Conservation (phyloP, 2,113 vertebrate species). For the Cercopithecus mona region DNA sequence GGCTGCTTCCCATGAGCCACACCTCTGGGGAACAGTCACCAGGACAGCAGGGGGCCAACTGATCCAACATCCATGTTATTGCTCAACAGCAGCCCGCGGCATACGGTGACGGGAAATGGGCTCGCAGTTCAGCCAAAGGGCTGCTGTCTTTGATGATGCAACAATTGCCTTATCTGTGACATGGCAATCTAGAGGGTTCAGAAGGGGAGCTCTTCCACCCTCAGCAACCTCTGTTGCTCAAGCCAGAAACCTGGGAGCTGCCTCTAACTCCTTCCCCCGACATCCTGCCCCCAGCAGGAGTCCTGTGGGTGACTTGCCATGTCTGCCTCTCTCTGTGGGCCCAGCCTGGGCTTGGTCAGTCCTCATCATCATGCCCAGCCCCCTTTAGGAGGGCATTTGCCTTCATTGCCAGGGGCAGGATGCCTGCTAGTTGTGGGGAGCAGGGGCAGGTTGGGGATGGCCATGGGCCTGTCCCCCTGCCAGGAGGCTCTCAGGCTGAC, state of each 20-base stretch:
- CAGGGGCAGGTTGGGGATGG: neutral
- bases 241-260: neutral
- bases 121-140: slow-evolving; percentile 64
- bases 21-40: slow-evolving; percentile 56
- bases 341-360: neutral
- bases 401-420: neutral
- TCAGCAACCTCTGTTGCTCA: neutral
- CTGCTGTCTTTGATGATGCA: slow-evolving; percentile 52
- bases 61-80: slow-evolving; percentile 31
- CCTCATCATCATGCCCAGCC: neutral
- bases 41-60: neutral
- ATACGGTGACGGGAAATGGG: slow-evolving; percentile 49
- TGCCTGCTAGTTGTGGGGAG: neutral
- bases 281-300: fast-evolving
- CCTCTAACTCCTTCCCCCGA: too few species aligned
- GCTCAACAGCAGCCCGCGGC: slow-evolving; percentile 55
- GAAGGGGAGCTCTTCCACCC: neutral
- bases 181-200: neutral
- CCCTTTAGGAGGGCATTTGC: neutral
- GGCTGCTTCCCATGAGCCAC: neutral
- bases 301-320: neutral
- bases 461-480: neutral
- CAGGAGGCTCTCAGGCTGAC: neutral
- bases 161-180: neutral
- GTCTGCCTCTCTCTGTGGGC: neutral